Evolutionary conservation across 2,113 vertebrate genomes (phyloP), one percentile per base, ranked within the genome.

Genomic region (Chamaetylas fuelleborni): DNA sequence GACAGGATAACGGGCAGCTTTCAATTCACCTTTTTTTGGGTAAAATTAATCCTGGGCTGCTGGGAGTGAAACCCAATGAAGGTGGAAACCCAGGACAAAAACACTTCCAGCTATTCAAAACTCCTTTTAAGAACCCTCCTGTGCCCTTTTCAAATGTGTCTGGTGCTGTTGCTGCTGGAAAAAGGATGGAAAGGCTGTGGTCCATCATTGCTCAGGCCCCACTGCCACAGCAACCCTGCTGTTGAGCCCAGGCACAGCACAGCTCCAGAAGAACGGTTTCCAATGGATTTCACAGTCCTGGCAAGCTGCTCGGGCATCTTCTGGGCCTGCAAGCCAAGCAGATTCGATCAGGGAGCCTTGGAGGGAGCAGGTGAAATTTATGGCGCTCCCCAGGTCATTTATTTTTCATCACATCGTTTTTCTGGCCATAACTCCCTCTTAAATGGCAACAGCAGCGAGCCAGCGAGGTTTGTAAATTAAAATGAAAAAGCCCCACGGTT

Each of bases 401-500:
- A 84, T 93, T 92, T 96, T 86, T 56, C 92, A 83, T 9, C 10
- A 19, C 77, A 51, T 81, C 80, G 5, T 81, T 94, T 90, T 93
- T 91, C 86, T 94, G 91, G 88, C 90, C 90, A 45, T 95, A 96
- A 96, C 95, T 76, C 66, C 16, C 3, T 62, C 90, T 80, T 93
- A 95, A 96, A 96, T 38, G 85, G 95, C 90, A 94, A 83, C 69
- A 88, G 85, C 79, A 70, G 89, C 92, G 87, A 87, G 90, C 19
- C 81, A 58, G 79, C 4, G 50, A 94, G 94, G 66, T 77, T 91
- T 81, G 82, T 84, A 95, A 97, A 96, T 88, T 66, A 86, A 93
- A 96, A 97, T 92, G 90, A 86, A 90, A 95, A 86, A 86, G 69
- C 88, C 91, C 91, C 78, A 61, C 33, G 62, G 91, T 88, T 95